Evolutionary conservation across 2,888 invertebrate species (phyloP), one percentile per base, ranked within the genome.

Genomic region (Troides oblongomaculatus): DNA sequence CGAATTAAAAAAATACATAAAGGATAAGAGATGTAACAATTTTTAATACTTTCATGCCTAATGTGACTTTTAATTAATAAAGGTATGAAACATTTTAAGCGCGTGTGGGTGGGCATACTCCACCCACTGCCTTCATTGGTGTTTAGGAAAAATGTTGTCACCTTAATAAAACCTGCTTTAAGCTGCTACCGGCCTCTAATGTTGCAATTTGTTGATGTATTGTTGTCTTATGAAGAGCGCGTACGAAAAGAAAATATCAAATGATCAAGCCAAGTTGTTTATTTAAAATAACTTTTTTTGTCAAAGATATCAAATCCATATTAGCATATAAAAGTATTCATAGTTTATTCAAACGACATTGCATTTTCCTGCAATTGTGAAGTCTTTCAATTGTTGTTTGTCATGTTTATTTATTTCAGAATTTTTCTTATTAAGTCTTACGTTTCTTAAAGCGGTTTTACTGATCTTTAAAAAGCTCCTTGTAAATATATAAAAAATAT

Each of bases 81-180:
- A 66, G 63, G 56, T 23, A 59, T 53, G 63, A 63, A 53, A 63
- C 17, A 23, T 64, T 58, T 43, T 18, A 25, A 39, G 30, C 12
- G 18, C 10, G 23, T 21, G 67, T 67, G 67, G 67, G 70, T 61
- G 61, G 67, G 25, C 21, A 60, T 56, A 50, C 30, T n/a, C 46
- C 70, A 61, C 67, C 70, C 58, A 71, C 67, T 50, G 61, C 21
- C 61, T 71, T 67, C 64, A 71, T 36, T 59, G 61, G 62, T 61
- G 36, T 68, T 64, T 58, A 50, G 43, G 39, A 60, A 69, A 69
- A 71, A 66, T 25, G 56, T 70, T 56, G 70, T 71, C 67, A 67
- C 64, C 57, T 64, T 56, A 61, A 53, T 64, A 67, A 70, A 70
- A 70, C 67, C 57, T 62, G 64, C 61, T 67, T 64, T 64, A 58